These are phyloP conservation scores for Pomacea canaliculata DNA, from an alignment of 2,888 invertebrate genomes.

Conservation along the genomic window DNA sequence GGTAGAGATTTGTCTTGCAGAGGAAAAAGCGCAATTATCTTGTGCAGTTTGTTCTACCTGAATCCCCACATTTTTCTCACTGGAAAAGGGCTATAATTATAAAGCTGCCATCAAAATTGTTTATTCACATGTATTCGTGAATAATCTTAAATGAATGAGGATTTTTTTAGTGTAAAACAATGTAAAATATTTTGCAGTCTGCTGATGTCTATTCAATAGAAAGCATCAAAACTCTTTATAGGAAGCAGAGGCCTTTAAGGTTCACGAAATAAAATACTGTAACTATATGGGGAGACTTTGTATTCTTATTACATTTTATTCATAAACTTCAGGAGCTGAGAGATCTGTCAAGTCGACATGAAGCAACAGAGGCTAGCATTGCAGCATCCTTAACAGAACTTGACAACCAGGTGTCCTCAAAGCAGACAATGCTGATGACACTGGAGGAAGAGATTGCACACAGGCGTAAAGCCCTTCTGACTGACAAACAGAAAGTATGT, in stretches of 20 bases:
- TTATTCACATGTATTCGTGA: not conserved
- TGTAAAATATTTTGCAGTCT: too few relatives aligned
- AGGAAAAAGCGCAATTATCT: not conserved
- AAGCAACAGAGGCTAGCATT: conserved; percentile 17
- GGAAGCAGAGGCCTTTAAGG: too few relatives aligned
- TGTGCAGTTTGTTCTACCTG: too few relatives aligned
- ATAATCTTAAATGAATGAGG: not conserved
- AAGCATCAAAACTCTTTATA: too few relatives aligned
- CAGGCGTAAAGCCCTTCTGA: conserved; percentile 26
- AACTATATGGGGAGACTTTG: too few relatives aligned
- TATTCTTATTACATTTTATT: too few relatives aligned
- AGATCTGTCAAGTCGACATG: conserved; percentile 19
- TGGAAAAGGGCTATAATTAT: not conserved
- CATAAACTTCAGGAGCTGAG: conserved; percentile 37
- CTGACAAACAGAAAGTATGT: conserved; percentile 18
- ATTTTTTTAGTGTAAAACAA: not conserved
- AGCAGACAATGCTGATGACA: conserved; percentile 37
- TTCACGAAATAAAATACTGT: too few relatives aligned
- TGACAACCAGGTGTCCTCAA: conserved; percentile 38
- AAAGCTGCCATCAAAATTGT: not conserved
- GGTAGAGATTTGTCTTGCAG: conserved; percentile 24
- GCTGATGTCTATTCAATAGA: too few relatives aligned
- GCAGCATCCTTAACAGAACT: conserved; percentile 31
- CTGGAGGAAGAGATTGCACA: conserved; percentile 37
- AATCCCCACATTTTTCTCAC: too few relatives aligned